Evolutionary conservation across 1,140 invertebrate genomes (phyloP), one percentile per base, ranked within the genome.

Genomic region (Myzus persicae): DNA sequence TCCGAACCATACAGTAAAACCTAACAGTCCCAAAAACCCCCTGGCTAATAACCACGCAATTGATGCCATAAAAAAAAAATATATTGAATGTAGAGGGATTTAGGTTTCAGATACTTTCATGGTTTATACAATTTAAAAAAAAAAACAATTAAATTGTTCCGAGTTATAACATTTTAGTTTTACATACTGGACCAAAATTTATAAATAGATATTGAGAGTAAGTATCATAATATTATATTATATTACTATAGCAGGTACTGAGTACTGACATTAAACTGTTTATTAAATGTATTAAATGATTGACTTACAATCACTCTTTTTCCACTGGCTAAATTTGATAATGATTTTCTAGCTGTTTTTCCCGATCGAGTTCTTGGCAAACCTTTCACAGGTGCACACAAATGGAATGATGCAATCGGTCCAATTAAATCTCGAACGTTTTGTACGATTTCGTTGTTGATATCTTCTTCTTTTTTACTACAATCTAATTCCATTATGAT

Each of bases 291-390:
- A 42, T 89, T 31, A 76, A 76, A 36, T 76, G 3, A 46, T 40
- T 51, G 9, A 93, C 91, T 94, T 95, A 98, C 96, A 95, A 97
- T 97, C 1, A 98, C 96, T 44, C 95, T 95, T 95, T 98, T 97
- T 20, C 97, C 97, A 76, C 96, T 96, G 0, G 98, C 98, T 94
- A 99, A 95, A 94, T 98, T 97, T 0, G 97, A 96, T 92, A 99
- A 97, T 1, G 97, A 97, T 94, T 98, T 98, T n/a, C 98, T 96
- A 67, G 98, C 96, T 0, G 97, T 97, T 95, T 99, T 99, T 7
- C 97, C 96, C 0, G 97, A 97, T 91, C 97, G 95, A 1, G 97
- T 97, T 94, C 96, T 95, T 0, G 98, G 98, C 46, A 99, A 95
- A 46, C 96, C 97, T 38, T 96, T 96, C 0, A 99, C 97, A 2